Evolutionary conservation across 2,113 vertebrate species (phyloP).

Genomic region (Noctilio leporinus): DNA sequence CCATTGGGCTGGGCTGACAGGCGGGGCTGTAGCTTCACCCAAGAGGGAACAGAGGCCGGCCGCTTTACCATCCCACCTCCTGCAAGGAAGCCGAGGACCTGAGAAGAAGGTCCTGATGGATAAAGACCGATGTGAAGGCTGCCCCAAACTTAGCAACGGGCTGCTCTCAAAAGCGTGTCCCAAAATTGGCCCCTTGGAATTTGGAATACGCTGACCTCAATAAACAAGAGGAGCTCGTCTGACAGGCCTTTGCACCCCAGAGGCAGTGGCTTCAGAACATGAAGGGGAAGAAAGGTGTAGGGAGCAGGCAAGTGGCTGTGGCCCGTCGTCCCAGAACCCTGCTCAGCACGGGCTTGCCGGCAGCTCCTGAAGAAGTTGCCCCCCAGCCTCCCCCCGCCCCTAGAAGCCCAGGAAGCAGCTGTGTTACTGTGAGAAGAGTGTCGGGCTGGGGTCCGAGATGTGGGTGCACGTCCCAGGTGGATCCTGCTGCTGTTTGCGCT

Average conservation of each 20-base stretch:
- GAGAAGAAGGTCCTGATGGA: neutral
- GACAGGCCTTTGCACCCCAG: fast-evolving
- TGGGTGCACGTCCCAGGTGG: neutral
- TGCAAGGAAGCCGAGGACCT: neutral
- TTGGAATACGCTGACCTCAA: neutral
- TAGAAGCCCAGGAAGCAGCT: neutral
- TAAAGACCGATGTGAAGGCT: neutral
- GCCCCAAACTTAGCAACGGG: neutral
- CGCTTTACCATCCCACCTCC: neutral
- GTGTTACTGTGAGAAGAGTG: fast-evolving
- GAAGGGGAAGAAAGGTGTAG: neutral
- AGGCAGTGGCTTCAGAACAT: neutral
- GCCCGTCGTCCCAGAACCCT: neutral
- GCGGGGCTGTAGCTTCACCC: no score
- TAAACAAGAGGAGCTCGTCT: neutral
- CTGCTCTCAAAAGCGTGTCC: neutral
- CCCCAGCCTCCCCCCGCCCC: neutral
- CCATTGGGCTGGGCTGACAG: neutral
- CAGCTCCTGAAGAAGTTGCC: neutral
- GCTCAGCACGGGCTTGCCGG: fast-evolving
- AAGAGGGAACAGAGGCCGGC: neutral
- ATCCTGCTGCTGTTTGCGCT: neutral
- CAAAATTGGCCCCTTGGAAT: neutral
- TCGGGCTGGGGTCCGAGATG: neutral
- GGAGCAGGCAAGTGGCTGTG: neutral